phyloP scores from a whole-genome alignment of 2,888 invertebrate genomes.

The Lepas anatifera region DNA sequence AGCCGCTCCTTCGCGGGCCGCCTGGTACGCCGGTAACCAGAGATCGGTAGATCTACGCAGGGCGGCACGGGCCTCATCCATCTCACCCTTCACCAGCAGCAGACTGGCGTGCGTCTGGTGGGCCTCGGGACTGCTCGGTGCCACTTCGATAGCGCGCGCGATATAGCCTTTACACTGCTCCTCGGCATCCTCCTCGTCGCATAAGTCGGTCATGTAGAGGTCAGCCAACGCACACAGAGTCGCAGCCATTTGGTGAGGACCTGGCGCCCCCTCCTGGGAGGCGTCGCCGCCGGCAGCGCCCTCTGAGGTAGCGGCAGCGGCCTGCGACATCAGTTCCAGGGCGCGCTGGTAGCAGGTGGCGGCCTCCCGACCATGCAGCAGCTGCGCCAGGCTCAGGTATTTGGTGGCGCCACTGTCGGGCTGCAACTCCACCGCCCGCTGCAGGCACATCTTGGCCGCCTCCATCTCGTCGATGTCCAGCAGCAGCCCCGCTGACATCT shows the following conservation, averaged over 20 bases:
- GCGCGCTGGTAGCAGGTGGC: conserved; percentile 35
- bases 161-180: conserved; percentile 32
- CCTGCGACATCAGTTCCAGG: conserved; percentile 33
- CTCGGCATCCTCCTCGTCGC: conserved; percentile 36
- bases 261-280: no score
- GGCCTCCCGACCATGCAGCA: conserved; percentile 33
- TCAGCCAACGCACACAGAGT: conserved; percentile 36
- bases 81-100: conserved; percentile 30
- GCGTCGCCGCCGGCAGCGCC: background rate
- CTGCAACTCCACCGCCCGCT: conserved; percentile 30
- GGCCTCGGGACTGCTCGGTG: conserved; percentile 35
- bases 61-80: conserved; percentile 29
- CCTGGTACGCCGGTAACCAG: conserved; percentile 33
- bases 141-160: conserved; percentile 32
- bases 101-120: conserved; percentile 27
- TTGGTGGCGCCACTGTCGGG: conserved; percentile 36
- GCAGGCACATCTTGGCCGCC: conserved; percentile 29
- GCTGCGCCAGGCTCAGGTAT: conserved; percentile 37
- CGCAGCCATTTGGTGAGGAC: conserved; percentile 23
- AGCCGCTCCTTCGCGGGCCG: conserved; percentile 25
- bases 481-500: conserved; percentile 33
- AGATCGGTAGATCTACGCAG: conserved; percentile 31
- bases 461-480: conserved; percentile 34
- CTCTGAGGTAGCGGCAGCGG: background rate
- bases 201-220: conserved; percentile 37